Evolutionary conservation across 1,140 invertebrate genomes (phyloP), one percentile per base, ranked within the genome.

Genomic region (Drosophila hydei): DNA sequence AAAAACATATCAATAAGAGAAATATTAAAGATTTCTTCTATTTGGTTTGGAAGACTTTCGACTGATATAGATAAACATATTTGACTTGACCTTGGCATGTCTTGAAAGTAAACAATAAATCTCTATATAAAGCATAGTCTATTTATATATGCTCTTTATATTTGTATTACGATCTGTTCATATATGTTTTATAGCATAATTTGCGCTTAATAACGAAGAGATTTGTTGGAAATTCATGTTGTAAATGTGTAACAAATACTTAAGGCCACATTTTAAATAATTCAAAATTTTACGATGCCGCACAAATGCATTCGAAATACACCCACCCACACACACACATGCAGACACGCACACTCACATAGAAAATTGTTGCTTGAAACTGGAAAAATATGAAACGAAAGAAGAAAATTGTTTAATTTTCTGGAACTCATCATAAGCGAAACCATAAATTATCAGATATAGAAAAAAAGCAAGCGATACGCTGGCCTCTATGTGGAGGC

Each of bases 351-450:
- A 33, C 19, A 33, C 9, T 52, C 19, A 18, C 40, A 19, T 52
- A 48, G 42, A 61, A 67, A 60, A 69, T 75, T 69, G 6, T 50
- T 27, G 76, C 18, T 36, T 56, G 14, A 65, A 80, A 77, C 55
- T 64, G 52, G 48, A 51, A 51, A 45, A 58, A 33, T 33, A 33
- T 33, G 30, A 33, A 50, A 50, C 59, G 19, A 55, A 50, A 63
- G 18, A 62, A 45, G 60, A 85, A 90, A 80, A 85, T 77, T 78
- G 75, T 90, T 88, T 72, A 90, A 76, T 89, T 90, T 89, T 89
- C 89, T 90, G 89, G 89, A 90, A 90, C 77, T 90, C 84, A 69
- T 90, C 89, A 90, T 89, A 84, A 71, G 79, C 68, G 67, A 81
- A 79, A 71, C 58, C 71, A 90, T 90, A 87, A 90, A 87, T 90